phyloP scores from a whole-genome alignment of 2,113 vertebrate species.

The Guaruba guarouba region DNA sequence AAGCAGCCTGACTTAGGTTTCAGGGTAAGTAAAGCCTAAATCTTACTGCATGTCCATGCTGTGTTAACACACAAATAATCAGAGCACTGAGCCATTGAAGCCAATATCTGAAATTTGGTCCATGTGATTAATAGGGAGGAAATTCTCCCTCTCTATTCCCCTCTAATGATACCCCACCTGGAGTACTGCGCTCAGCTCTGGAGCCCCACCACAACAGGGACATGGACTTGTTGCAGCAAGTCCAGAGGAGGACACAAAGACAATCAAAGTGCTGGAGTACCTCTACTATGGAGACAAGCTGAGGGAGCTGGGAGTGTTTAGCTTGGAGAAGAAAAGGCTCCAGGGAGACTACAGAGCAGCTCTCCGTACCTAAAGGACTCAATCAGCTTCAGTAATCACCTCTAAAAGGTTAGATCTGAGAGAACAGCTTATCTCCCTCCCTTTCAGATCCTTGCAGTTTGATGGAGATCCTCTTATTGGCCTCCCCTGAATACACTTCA shows the following conservation, averaged over 20 bases:
- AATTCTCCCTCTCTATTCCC: background rate
- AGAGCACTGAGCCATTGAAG: background rate
- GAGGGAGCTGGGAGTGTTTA: background rate
- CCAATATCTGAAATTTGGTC: background rate
- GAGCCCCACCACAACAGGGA: background rate
- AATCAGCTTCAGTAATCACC: background rate
- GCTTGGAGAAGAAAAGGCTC: background rate
- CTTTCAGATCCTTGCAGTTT: constrained; percentile 88
- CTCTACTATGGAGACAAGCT: background rate
- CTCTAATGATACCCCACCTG: background rate
- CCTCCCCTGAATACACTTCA: constrained; percentile 85
- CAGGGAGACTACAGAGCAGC: background rate
- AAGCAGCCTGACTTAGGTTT: background rate
- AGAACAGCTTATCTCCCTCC: constrained; percentile 85
- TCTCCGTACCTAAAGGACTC: background rate
- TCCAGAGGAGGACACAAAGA: background rate
- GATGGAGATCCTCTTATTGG: constrained; percentile 84
- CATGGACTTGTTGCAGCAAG: background rate
- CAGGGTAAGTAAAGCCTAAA: background rate
- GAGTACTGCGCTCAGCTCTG: background rate
- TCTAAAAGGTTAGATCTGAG: constrained; percentile 67
- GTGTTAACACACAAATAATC: background rate
- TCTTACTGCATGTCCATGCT: background rate
- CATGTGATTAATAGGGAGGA: background rate
- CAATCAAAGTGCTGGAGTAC: background rate